These are phyloP conservation scores for Holacanthella duospinosa DNA, from an alignment of 2,888 invertebrate species.

Conservation along the genomic window DNA sequence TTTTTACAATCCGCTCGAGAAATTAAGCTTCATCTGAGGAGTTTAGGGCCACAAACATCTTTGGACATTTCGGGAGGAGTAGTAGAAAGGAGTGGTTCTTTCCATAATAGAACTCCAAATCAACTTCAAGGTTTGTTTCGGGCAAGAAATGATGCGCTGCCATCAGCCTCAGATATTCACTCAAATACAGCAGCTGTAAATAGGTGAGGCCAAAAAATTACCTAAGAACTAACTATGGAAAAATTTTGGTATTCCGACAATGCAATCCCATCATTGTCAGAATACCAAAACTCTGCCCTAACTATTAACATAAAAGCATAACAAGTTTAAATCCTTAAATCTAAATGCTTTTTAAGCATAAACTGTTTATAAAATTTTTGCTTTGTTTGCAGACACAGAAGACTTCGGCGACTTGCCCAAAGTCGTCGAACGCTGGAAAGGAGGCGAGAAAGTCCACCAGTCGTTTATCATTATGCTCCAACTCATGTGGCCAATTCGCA, in stretches of 20 bases:
- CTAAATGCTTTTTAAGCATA: too few relatives aligned
- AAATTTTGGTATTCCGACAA: too few relatives aligned
- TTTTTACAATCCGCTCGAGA: slow-evolving; percentile 34
- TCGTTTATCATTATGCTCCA: not conserved
- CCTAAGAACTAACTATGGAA: too few relatives aligned
- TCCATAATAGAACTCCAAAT: not conserved
- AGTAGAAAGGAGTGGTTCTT: not conserved
- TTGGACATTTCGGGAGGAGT: slow-evolving; percentile 27
- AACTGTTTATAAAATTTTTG: too few relatives aligned
- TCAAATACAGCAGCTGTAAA: slow-evolving; percentile 28
- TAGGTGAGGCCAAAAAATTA: slow-evolving; percentile 21
- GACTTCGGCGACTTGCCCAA: slow-evolving; percentile 35
- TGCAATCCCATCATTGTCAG: too few relatives aligned
- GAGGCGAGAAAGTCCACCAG: slow-evolving; percentile 38
- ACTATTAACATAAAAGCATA: too few relatives aligned
- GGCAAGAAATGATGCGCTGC: slow-evolving; percentile 27
- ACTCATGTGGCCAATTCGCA: slow-evolving; percentile 66
- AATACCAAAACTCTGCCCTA: too few relatives aligned
- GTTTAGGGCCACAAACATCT: slow-evolving; percentile 30
- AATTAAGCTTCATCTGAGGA: slow-evolving; percentile 28
- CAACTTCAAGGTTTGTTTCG: slow-evolving; percentile 30
- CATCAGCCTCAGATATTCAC: slow-evolving; percentile 34
- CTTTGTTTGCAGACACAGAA: slow-evolving; percentile 25
- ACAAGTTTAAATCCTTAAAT: too few relatives aligned
- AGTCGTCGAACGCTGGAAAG: slow-evolving; percentile 33